Evolutionary conservation across 1,140 invertebrate species (phyloP).

Genomic region (Calephelis virginiensis): DNA sequence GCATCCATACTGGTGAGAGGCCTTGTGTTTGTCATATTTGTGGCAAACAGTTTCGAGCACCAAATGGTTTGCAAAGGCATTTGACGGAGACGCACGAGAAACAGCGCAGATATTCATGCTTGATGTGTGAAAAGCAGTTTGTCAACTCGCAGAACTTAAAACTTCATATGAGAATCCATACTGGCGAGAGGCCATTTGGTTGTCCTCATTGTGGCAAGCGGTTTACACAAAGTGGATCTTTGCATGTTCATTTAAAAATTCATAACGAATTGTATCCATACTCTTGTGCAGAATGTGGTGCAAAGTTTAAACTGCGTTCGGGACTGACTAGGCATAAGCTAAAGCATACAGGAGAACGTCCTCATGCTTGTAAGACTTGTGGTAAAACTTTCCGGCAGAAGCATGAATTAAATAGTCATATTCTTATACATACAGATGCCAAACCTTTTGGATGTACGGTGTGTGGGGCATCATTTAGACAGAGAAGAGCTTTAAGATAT

Average conservation of each 20-base stretch:
- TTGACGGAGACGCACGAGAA: slow-evolving; percentile 82
- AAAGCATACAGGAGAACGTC: slow-evolving; percentile 83
- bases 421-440: slow-evolving; percentile 39
- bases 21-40: slow-evolving; percentile 86
- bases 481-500: slow-evolving; percentile 46
- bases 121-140: slow-evolving; percentile 78
- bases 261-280: slow-evolving; percentile 80
- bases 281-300: slow-evolving; percentile 81
- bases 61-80: slow-evolving; percentile 81
- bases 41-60: slow-evolving; percentile 85
- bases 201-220: slow-evolving; percentile 78
- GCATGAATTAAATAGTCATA: slow-evolving; percentile 82
- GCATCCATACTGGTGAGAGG: slow-evolving; percentile 86
- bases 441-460: slow-evolving; percentile 43
- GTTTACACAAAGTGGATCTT: slow-evolving; percentile 68
- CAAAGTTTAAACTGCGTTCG: slow-evolving; percentile 80
- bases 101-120: slow-evolving; percentile 78
- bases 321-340: slow-evolving; percentile 80
- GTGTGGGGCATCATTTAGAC: slow-evolving; percentile 49
- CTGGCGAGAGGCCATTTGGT: slow-evolving; percentile 81
- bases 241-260: slow-evolving; percentile 69
- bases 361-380: slow-evolving; percentile 82
- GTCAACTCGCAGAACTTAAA: slow-evolving; percentile 77
- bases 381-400: slow-evolving; percentile 79
- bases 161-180: slow-evolving; percentile 84